Evolutionary conservation across 2,113 vertebrate species (phyloP).

Genomic region (Halcyon malimbica): DNA sequence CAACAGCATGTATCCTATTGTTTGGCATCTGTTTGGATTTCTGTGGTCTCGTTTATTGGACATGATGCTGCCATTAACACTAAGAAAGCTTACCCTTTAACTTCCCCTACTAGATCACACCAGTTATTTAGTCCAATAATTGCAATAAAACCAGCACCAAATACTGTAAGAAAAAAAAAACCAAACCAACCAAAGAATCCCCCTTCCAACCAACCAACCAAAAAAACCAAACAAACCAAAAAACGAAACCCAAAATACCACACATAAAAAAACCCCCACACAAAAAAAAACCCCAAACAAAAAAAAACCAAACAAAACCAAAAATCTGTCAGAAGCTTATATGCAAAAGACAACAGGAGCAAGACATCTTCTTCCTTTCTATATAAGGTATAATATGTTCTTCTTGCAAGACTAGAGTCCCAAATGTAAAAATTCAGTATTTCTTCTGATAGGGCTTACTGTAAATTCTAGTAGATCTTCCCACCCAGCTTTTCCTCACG

Average conservation of each 20-base stretch:
- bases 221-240: too few relatives aligned
- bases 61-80: neutral
- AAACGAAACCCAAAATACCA: too few relatives aligned
- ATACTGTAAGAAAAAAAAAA: neutral
- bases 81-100: neutral
- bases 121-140: neutral
- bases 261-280: too few relatives aligned
- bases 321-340: neutral
- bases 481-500: rapidly evolving
- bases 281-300: too few relatives aligned
- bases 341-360: neutral
- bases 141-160: neutral
- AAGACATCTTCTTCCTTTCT: neutral
- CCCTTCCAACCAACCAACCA: too few relatives aligned
- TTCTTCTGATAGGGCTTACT: neutral
- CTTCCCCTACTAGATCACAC: neutral
- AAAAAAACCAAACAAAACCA: too few relatives aligned
- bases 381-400: neutral
- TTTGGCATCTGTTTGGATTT: neutral
- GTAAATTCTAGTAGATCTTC: neutral
- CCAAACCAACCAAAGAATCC: neutral
- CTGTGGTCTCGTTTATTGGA: neutral
- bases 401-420: neutral
- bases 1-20: neutral
- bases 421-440: neutral